Evolutionary conservation across 2,888 invertebrate species (phyloP).

Genomic region (Eurytoma adleriae): DNA sequence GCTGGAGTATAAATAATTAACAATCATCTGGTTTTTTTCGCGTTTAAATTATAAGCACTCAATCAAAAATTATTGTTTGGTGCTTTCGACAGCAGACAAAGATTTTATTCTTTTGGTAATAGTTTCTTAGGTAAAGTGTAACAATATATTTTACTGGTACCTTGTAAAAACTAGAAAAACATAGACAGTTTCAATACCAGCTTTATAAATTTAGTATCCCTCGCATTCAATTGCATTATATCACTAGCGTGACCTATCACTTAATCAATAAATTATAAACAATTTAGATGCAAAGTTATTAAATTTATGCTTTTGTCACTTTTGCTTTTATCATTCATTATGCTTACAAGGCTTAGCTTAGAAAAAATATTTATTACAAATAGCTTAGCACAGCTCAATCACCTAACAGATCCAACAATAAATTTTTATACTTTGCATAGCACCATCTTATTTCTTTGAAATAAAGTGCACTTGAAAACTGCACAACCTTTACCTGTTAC

Average conservation of each 20-base stretch:
- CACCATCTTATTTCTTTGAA: slow-evolving; percentile 59
- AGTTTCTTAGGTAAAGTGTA: slow-evolving; percentile 52
- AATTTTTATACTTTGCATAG: slow-evolving; percentile 56
- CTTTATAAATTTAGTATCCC: slow-evolving; percentile 14
- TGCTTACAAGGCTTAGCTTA: slow-evolving; percentile 47
- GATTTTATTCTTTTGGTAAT: slow-evolving; percentile 52
- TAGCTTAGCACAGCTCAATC: slow-evolving; percentile 43
- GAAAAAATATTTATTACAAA: slow-evolving; percentile 56
- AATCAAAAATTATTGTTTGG: slow-evolving; percentile 41
- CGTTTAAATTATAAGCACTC: slow-evolving; percentile 25
- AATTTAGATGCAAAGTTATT: slow-evolving; percentile 40
- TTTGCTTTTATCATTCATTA: slow-evolving; percentile 31
- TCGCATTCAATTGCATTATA: slow-evolving; percentile 6
- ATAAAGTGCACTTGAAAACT: slow-evolving; percentile 61
- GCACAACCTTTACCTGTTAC: slow-evolving; percentile 55
- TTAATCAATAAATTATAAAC: slow-evolving; percentile 24
- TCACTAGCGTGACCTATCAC: slow-evolving; percentile 7
- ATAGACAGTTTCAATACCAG: slow-evolving; percentile 43
- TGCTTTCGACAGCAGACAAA: slow-evolving; percentile 50
- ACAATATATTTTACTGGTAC: slow-evolving; percentile 42
- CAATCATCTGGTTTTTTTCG: slow-evolving; percentile 25
- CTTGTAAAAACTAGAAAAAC: slow-evolving; percentile 46
- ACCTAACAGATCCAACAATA: slow-evolving; percentile 40
- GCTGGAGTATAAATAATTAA: slow-evolving; percentile 40
- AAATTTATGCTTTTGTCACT: slow-evolving; percentile 17